Conservation (phyloP, 2,888 invertebrate species). For the Marasmarcha lunaedactyla region DNA sequence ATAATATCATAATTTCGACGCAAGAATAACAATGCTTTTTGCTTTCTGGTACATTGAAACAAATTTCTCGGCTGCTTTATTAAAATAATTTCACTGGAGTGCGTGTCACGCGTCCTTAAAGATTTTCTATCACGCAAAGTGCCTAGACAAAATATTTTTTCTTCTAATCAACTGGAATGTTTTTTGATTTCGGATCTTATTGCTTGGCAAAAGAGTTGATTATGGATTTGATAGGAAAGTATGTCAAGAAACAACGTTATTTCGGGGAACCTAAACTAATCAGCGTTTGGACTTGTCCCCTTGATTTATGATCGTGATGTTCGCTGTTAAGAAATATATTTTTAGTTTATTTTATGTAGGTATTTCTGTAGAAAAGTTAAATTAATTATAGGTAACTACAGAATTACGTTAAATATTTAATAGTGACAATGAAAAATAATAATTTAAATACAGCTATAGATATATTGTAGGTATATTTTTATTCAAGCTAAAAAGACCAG, state of each 20-base stretch:
- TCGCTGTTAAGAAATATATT: too few relatives aligned
- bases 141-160: slow-evolving; percentile 28
- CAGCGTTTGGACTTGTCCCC: slow-evolving; percentile 47
- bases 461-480: too few relatives aligned
- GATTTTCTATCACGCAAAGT: slow-evolving; percentile 46
- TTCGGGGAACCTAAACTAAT: slow-evolving; percentile 37
- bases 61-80: slow-evolving; percentile 55
- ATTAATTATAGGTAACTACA: too few relatives aligned
- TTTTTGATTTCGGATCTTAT: slow-evolving; percentile 20
- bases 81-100: slow-evolving; percentile 63
- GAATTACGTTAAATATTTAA: too few relatives aligned
- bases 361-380: too few relatives aligned
- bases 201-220: slow-evolving; percentile 10
- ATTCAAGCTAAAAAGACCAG: too few relatives aligned
- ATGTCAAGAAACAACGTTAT: slow-evolving; percentile 3
- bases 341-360: too few relatives aligned
- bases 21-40: slow-evolving; percentile 13
- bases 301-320: slow-evolving; percentile 36
- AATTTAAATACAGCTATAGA: too few relatives aligned
- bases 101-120: slow-evolving; percentile 54
- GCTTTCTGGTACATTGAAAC: not conserved
- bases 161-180: slow-evolving; percentile 12
- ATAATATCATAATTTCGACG: slow-evolving; percentile 9
- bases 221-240: not conserved
- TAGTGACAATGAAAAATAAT: too few relatives aligned